Conservation (phyloP, 2,113 vertebrate genomes). For the Triplophysa dalaica region DNA sequence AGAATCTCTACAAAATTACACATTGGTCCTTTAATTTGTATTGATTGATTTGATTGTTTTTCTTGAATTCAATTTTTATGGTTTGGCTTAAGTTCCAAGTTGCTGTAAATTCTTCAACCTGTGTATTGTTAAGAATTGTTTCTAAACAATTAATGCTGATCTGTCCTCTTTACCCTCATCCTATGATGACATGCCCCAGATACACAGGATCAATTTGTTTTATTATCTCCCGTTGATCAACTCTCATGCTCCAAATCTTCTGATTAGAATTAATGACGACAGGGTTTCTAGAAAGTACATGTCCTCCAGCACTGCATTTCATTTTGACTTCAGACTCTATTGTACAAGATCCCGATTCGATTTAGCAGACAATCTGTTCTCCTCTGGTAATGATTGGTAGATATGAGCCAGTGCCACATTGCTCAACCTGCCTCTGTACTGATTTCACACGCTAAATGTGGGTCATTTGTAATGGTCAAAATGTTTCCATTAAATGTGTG, state of each 20-base stretch:
- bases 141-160: neutral
- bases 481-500: neutral
- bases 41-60: too few relatives aligned
- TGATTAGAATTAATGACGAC: slow-evolving; percentile 46
- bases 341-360: slow-evolving; percentile 13
- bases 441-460: neutral
- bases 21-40: too few relatives aligned
- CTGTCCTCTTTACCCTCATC: neutral
- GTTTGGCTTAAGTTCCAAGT: too few relatives aligned
- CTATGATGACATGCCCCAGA: slow-evolving; percentile 24
- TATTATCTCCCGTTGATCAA: slow-evolving; percentile 6
- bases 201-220: slow-evolving; percentile 24
- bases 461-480: neutral
- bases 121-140: too few relatives aligned
- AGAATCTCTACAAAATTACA: too few relatives aligned
- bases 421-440: neutral
- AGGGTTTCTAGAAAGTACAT: slow-evolving; percentile 36
- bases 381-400: neutral
- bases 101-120: too few relatives aligned
- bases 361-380: neutral
- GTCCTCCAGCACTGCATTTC: slow-evolving; percentile 39
- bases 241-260: slow-evolving; percentile 21
- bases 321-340: slow-evolving; percentile 4
- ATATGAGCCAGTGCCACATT: slow-evolving; percentile 3
- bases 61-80: too few relatives aligned